Percentiles rank a stretch among this genome's conserved stretches.
These are phyloP conservation scores for Vireo altiloquus DNA, from an alignment of 2,113 vertebrate genomes.

Conservation along the genomic window DNA sequence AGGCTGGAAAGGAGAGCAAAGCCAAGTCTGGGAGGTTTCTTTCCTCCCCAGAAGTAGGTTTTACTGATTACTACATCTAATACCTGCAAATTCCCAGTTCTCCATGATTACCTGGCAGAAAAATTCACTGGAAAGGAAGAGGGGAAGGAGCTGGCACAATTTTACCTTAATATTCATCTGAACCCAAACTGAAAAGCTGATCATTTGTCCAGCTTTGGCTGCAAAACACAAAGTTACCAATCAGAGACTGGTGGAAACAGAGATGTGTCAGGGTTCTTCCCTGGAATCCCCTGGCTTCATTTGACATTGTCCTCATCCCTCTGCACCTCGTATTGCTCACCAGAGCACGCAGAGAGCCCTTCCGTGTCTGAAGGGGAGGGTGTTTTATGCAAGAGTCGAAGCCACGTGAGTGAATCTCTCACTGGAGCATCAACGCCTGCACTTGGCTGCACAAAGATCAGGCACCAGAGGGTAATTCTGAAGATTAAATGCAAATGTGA, in stretches of 20 bases:
- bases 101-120: neutral
- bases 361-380: neutral
- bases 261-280: neutral
- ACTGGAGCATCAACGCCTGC: neutral
- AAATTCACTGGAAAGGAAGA: neutral
- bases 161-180: neutral
- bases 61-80: neutral
- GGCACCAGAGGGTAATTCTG: neutral
- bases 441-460: neutral
- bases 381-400: neutral
- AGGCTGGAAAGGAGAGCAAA: neutral
- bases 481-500: conserved; percentile 27
- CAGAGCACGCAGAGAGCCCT: accelerated
- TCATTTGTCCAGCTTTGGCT: neutral
- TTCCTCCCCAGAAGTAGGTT: neutral
- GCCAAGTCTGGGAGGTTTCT: neutral
- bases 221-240: neutral
- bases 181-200: neutral
- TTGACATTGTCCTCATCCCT: neutral
- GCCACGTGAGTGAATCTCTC: accelerated
- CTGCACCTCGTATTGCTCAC: neutral
- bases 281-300: neutral
- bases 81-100: neutral
- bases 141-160: neutral
- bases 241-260: neutral